Conservation (phyloP, 1,140 invertebrate species). For the Zophobas morio region DNA sequence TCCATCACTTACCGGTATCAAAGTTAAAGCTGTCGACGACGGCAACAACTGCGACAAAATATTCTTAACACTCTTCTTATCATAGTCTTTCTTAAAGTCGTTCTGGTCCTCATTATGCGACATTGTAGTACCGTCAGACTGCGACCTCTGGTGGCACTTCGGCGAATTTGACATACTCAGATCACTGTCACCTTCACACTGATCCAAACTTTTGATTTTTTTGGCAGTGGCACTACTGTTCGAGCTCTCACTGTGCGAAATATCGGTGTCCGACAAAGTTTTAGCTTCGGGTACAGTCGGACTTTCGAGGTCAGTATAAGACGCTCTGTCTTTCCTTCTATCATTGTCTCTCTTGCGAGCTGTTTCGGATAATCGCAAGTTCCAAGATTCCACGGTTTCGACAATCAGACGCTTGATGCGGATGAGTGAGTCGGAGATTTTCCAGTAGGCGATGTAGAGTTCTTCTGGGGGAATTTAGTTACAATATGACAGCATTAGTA, state of each 20-base stretch:
- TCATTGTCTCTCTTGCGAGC: conserved; percentile 60
- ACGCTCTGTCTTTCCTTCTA: conserved; percentile 63
- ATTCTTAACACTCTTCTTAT: conserved; percentile 80
- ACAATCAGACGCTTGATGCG: conserved; percentile 76
- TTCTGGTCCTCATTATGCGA: conserved; percentile 58
- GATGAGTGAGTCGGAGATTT: conserved; percentile 76
- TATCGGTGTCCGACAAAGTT: conserved; percentile 20
- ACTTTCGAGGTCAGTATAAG: conserved; percentile 23
- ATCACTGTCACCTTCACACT: conserved; percentile 57
- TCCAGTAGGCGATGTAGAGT: conserved; percentile 62
- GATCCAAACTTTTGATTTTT: conserved; percentile 62
- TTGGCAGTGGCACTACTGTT: conserved; percentile 50
- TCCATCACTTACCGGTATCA: conserved; percentile 66
- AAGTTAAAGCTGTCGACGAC: conserved; percentile 64
- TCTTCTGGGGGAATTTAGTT: not conserved
- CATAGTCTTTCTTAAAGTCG: conserved; percentile 65
- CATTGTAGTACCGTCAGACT: conserved; percentile 66
- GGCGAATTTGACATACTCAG: conserved; percentile 59
- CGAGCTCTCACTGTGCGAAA: conserved; percentile 52
- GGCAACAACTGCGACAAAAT: conserved; percentile 80
- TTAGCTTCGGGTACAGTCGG: conserved; percentile 18
- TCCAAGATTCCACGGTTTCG: conserved; percentile 79
- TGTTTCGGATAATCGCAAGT: conserved; percentile 69
- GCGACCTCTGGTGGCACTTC: conserved; percentile 68
- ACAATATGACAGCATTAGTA: not conserved